Base-by-base conservation (phyloP, 2,113 vertebrate genomes). In the Boulengeromyrus knoepffleri region DNA sequence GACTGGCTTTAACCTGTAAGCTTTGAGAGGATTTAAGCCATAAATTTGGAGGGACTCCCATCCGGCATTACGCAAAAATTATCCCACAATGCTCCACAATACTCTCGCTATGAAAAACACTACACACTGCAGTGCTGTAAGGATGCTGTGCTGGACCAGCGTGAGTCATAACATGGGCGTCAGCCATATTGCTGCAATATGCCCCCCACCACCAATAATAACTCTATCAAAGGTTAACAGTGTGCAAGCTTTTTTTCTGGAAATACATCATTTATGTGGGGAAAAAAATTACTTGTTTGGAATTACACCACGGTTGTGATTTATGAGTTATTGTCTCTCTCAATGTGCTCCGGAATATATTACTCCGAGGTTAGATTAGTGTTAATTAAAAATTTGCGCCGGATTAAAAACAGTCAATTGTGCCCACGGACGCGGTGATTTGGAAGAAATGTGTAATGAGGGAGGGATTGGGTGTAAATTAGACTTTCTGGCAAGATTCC, bases 371-470 rank as follows among this genome's bases (percentile, higher is more conserved):
- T 89, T 70, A 89, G 66, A 53, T 80, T 83, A 80, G 88, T 80
- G 88, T 89, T 89, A 89, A 89, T 89, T 89, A 89, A 89, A 89
- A 89, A 80, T 89, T 80, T 89, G 70, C 31, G 27, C 70, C 21
- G 88, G 88, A 89, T 89, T 89, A 89, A 89, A 89, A 89, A 80
- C 66, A 89, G 47, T 80, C 66, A 77, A 52, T 80, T 36, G 66
- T 80, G 88, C 70, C 88, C 47, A 49, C 27, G 66, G 88, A 80
- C n/a, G 45, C 47, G 70, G 27, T 80, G 88, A 89, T 89, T 83
- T 49, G 31, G 88, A 80, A 74, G 70, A 47, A 83, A 83, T 52
- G 46, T 89, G 88, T 89, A 89, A 89, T 89, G 49, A 89, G 70
- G 31, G 66, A 24, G 49, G 47, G 88, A 89, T 83, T 17, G 49